Conservation (phyloP, 2,797 vertebrate species). For the Cercopithecus petaurista region DNA sequence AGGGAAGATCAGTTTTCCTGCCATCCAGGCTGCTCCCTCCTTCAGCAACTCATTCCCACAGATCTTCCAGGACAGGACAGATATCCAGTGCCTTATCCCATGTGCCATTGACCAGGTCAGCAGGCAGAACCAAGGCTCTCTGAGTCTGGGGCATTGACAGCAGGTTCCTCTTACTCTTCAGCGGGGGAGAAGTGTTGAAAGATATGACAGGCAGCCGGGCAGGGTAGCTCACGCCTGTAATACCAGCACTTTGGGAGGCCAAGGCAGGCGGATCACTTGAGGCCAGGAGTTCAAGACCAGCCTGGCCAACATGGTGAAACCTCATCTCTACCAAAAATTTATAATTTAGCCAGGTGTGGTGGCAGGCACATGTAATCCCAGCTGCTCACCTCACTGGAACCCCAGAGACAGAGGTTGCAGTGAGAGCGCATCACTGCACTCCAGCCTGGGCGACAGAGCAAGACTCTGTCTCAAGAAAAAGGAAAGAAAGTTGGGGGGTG, state of each 20-base stretch:
- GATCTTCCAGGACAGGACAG: slow-evolving; percentile 91
- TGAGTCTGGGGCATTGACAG: neutral
- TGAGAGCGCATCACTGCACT: too few relatives aligned
- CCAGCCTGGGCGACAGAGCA: neutral
- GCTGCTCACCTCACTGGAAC: neutral
- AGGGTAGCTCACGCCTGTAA: too few relatives aligned
- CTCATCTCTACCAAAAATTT: neutral
- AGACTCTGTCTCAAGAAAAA: neutral
- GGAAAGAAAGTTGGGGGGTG: neutral
- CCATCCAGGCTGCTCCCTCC: slow-evolving; percentile 97
- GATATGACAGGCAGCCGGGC: rapidly evolving
- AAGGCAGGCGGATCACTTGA: too few relatives aligned
- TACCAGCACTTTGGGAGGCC: too few relatives aligned
- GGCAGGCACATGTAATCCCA: neutral
- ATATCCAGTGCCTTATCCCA: slow-evolving; percentile 96
- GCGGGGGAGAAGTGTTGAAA: too few relatives aligned
- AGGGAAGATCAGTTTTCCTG: slow-evolving; percentile 99
- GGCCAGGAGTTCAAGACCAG: neutral
- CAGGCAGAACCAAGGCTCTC: neutral
- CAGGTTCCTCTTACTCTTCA: rapidly evolving
- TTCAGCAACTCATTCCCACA: slow-evolving; percentile 98
- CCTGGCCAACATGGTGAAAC: neutral
- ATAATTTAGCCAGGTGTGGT: neutral
- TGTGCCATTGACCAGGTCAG: slow-evolving; percentile 98
- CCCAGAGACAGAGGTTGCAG: neutral